Base-by-base conservation (phyloP, 1,140 invertebrate species). In the Magallana ariakensis region DNA sequence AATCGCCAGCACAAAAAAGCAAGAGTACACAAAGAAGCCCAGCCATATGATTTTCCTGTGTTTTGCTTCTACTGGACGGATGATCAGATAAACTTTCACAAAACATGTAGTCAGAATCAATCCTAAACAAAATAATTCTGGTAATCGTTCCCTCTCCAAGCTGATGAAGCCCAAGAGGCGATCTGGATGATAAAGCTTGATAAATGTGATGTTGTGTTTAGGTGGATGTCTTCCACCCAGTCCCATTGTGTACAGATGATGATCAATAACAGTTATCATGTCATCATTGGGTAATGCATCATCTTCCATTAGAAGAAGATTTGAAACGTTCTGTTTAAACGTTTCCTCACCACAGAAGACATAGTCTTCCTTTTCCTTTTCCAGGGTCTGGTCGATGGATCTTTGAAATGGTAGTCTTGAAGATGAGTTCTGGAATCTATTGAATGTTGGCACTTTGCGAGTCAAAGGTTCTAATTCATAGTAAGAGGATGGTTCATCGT, bases 361-460 rank as follows among this genome's bases (percentile, higher is more conserved):
- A 87, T 93, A 93, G 83, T 93, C 93, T 55, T 89, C 53, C 66
- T 93, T 93, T 84, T 93, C 91, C 84, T 93, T 93, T 85, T 92
- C 92, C 22, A 92, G 89, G 1, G 87, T 81, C 7, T 87, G 33
- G 11, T 16, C 60, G 6, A 56, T 56, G 3, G 22, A 56, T 8
- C 62, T 80, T 11, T 62, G 16, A 54, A 55, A 56, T 56, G 15
- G n/a, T 16, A 15, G n/a, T 13, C 56, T 22, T 15, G 57, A 56
- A 10, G 26, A n/a, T n/a, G n/a, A 33, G 15, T 85, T 87, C 58
- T 75, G 19, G 82, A 89, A 92, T 11, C 89, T 87, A 22, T 90
- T 85, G 70, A 92, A 90, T 15, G 87, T 82, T 9, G 89, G 87
- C 2, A 91, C 11, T 33, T 86, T 22, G 75, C 83, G 83, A 22